A percentile compares a stretch with the other conserved stretches of the same genome.
Evolutionary conservation across 1,140 invertebrate species (phyloP).

Genomic region (Sitobion miscanthi): DNA sequence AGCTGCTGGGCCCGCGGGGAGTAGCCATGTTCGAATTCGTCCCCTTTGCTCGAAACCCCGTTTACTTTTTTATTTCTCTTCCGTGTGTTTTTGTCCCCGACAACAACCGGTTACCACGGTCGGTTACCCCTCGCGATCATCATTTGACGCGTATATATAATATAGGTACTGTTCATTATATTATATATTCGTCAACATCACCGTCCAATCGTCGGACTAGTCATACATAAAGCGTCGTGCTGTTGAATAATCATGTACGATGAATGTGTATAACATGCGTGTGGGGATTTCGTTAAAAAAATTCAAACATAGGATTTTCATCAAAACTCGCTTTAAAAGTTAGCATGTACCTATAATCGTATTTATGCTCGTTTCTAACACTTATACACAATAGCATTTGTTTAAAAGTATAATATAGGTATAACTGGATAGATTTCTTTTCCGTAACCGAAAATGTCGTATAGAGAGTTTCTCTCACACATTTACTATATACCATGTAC

Average conservation of each 20-base stretch:
- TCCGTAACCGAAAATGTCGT: not conserved
- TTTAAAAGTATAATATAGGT: too few species aligned
- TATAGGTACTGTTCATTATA: not conserved
- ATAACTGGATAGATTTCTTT: too few species aligned
- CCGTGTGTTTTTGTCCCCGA: not conserved
- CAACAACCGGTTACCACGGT: constrained; percentile 5
- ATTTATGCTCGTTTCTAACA: not conserved
- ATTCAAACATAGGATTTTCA: not conserved
- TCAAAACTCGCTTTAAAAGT: not conserved
- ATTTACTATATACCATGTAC: not conserved
- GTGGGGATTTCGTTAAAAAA: not conserved
- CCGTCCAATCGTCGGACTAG: not conserved
- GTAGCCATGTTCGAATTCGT: constrained; percentile 25
- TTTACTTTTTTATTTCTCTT: not conserved
- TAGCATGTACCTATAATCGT: not conserved
- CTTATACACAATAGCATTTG: not conserved
- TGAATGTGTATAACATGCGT: not conserved
- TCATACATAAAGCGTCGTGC: not conserved
- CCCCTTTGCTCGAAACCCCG: not conserved
- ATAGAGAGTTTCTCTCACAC: not conserved
- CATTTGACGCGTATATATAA: not conserved
- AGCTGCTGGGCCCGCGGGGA: constrained; percentile 14
- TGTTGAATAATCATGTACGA: not conserved
- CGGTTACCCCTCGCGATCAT: not conserved
- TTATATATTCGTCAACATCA: not conserved